Evolutionary conservation across 2,888 invertebrate genomes (phyloP), one percentile per base, ranked within the genome.

Genomic region (Geotrupes spiniger): DNA sequence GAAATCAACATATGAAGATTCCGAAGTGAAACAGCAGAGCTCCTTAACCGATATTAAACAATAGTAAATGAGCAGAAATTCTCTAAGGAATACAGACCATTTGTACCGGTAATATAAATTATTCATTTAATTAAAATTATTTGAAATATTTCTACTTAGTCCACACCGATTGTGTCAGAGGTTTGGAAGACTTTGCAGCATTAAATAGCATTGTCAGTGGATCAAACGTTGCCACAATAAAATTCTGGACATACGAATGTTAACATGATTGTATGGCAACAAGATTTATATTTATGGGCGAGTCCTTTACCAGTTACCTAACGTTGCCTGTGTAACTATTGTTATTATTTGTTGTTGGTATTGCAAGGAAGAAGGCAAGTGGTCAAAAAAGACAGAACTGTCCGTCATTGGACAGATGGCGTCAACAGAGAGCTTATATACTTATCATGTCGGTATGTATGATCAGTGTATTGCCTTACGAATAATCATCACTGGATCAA

Each of bases 141-240:
- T n/a, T n/a, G n/a, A n/a, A n/a, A n/a, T n/a, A n/a, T n/a, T n/a
- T n/a, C n/a, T n/a, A n/a, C n/a, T n/a, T n/a, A n/a, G n/a, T n/a
- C 2, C 98, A 98, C 69, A 87, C 84, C 1, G 98, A 98, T 66
- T 95, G 95, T 74, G 92, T 98, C 0, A 78, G 98, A 66, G 87
- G 82, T 15, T 67, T 98, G 21, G 80, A 84, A 1, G 80, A 85
- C 1, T 65, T 73, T 47, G 74, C 92, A 5, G 83, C 81, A 43
- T 70, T 79, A n/a, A 80, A 83, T 28, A 81, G 85, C 33, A 90
- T 99, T 71, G 73, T 95, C 1, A 94, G 95, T 37, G 92, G 91
- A 66, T 85, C 92, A 16, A 99, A 99, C 73, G 98, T 99, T 76
- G 89, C 92, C 0, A 81, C 87, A 0, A 80, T 98, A 36, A 82